Evolutionary conservation across 1,140 invertebrate species (phyloP), one percentile per base, ranked within the genome.

Genomic region (Brachionus manjavacas): DNA sequence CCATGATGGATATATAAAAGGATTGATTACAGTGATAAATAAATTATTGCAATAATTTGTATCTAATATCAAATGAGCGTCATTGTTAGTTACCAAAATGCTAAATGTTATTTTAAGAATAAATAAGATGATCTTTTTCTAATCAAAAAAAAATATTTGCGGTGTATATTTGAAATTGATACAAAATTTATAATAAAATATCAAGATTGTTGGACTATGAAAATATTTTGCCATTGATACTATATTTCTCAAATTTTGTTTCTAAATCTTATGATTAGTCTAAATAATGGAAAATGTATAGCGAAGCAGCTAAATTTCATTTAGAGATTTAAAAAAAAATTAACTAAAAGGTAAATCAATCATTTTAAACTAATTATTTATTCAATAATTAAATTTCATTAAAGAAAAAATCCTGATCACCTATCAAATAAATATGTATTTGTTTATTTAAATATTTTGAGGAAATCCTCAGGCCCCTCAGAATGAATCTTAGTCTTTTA

Each of bases 21-120:
- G 16, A 60, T 60, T 60, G 52, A 60, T 60, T 60, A 20, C 52
- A 60, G 52, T 60, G 46, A 52, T 52, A n/a, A 3, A 52, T 14
- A 60, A 60, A 60, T 60, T 60, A 20, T 60, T 60, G 52, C 52
- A 60, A 60, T 60, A 60, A 60, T 20, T 60, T 60, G 52, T 60
- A 60, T 60, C 52, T 60, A 60, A 60, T 60, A 60, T 60, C 52
- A 60, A 60, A 60, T 60, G 52, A 60, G 52, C 52, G 52, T 60
- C 52, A 60, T 60, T 60, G n/a, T 60, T 60, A 60, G 52, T 60
- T 60, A 60, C 6, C 4, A 6, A 60, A 60, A 60, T 9, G 52
- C 52, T 60, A 60, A 60, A 60, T 60, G 52, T 60, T 60, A 60
- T 60, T 60, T 60, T 23, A 20, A 60, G n/a, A 23, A 35, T 35